phyloP scores from a whole-genome alignment of 2,797 vertebrate genomes.

The Helarctos malayanus region DNA sequence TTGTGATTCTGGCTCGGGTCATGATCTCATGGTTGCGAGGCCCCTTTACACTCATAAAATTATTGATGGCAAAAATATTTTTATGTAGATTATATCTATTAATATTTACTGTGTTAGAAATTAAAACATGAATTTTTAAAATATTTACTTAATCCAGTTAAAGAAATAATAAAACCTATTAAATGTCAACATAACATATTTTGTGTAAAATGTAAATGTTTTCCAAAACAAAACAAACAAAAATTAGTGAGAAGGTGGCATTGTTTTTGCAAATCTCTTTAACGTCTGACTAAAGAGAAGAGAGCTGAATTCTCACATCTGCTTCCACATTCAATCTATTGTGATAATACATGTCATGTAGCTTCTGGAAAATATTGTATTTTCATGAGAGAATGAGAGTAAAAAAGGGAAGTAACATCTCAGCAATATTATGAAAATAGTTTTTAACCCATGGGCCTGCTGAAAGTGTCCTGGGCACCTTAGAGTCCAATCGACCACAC shows the following conservation, averaged over 20 bases:
- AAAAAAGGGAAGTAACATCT: background rate
- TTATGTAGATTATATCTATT: background rate
- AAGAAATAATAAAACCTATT: background rate
- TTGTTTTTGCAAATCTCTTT: background rate
- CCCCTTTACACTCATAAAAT: background rate
- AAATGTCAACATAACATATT: background rate
- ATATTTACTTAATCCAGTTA: background rate
- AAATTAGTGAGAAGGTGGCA: background rate
- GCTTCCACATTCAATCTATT: background rate
- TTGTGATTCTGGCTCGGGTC: background rate
- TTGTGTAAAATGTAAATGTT: conserved; percentile 10
- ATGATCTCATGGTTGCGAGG: background rate
- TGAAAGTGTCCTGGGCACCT: background rate
- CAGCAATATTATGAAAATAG: background rate
- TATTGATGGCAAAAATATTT: background rate
- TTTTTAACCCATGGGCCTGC: background rate
- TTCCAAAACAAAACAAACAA: conserved; percentile 29
- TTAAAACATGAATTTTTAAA: background rate
- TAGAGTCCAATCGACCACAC: background rate
- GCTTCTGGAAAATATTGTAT: background rate
- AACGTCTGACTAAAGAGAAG: background rate
- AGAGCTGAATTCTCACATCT: background rate
- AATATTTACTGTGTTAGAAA: background rate
- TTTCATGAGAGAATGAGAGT: background rate
- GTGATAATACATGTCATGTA: background rate